Conservation (phyloP, 2,888 invertebrate genomes). For the Agrilus mali region DNA sequence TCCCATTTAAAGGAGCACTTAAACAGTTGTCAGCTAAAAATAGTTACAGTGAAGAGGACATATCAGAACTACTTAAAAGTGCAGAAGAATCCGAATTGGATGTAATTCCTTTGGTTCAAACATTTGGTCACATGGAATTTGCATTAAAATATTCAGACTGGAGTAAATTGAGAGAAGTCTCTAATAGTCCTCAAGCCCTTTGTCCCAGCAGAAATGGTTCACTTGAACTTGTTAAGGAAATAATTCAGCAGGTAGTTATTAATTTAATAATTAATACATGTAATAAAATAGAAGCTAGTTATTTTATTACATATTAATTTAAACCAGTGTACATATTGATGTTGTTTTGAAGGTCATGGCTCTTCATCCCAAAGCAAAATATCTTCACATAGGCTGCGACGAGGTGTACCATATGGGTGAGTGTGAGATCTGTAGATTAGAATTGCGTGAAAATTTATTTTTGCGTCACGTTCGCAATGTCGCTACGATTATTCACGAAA, state of each 20-base stretch:
- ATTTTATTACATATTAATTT: neutral
- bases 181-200: slow-evolving; percentile 54
- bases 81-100: slow-evolving; percentile 46
- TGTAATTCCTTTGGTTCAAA: slow-evolving; percentile 63
- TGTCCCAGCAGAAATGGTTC: slow-evolving; percentile 56
- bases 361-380: slow-evolving; percentile 29
- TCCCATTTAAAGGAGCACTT: slow-evolving; percentile 54
- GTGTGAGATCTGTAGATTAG: slow-evolving; percentile 45
- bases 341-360: slow-evolving; percentile 22
- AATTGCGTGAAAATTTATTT: slow-evolving; percentile 44
- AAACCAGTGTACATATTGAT: neutral
- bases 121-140: slow-evolving; percentile 67
- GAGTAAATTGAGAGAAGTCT: slow-evolving; percentile 49
- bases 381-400: slow-evolving; percentile 63
- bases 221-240: slow-evolving; percentile 46
- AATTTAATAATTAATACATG: neutral
- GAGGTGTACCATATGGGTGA: slow-evolving; percentile 61
- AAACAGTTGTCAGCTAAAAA: slow-evolving; percentile 41
- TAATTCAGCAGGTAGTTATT: slow-evolving; percentile 54
- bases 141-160: slow-evolving; percentile 54
- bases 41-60: slow-evolving; percentile 45
- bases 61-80: slow-evolving; percentile 43
- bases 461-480: slow-evolving; percentile 48
- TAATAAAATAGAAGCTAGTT: neutral
- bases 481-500: slow-evolving; percentile 44